These are phyloP conservation scores for Strigamia transsilvanica DNA, from an alignment of 2,888 invertebrate species.

Conservation along the genomic window DNA sequence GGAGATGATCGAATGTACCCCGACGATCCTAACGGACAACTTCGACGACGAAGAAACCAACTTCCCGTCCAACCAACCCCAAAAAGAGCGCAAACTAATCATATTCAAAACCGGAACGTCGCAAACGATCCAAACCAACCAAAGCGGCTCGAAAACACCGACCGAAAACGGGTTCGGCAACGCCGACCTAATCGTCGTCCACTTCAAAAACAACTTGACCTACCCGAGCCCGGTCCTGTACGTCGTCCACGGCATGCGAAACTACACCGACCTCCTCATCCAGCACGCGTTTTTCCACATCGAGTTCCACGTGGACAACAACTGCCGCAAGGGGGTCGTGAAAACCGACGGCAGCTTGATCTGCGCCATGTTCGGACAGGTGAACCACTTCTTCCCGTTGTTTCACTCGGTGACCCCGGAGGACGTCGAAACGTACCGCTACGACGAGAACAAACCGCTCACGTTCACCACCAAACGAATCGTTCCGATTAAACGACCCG, in stretches of 20 bases:
- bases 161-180: slow-evolving; percentile 1
- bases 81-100: neutral
- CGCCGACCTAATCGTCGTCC: neutral
- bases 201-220: neutral
- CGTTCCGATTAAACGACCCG: neutral
- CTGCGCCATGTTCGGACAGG: slow-evolving; percentile 37
- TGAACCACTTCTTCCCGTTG: slow-evolving; percentile 11
- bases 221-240: slow-evolving; percentile 2
- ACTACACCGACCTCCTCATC: neutral
- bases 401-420: neutral
- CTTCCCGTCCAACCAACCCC: too few relatives aligned
- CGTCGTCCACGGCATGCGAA: neutral
- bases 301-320: slow-evolving; percentile 23
- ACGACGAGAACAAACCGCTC: neutral
- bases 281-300: slow-evolving; percentile 23
- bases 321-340: slow-evolving; percentile 28
- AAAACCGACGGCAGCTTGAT: slow-evolving; percentile 24
- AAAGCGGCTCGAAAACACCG: neutral
- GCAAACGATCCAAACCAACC: neutral
- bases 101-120: slow-evolving; percentile 10
- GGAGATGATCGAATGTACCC: slow-evolving; percentile 30
- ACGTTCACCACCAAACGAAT: neutral
- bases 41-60: neutral
- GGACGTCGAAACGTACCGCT: neutral
- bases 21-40: neutral